These are phyloP conservation scores for Podocnemis expansa DNA, from an alignment of 2,113 vertebrate species.

Conservation along the genomic window DNA sequence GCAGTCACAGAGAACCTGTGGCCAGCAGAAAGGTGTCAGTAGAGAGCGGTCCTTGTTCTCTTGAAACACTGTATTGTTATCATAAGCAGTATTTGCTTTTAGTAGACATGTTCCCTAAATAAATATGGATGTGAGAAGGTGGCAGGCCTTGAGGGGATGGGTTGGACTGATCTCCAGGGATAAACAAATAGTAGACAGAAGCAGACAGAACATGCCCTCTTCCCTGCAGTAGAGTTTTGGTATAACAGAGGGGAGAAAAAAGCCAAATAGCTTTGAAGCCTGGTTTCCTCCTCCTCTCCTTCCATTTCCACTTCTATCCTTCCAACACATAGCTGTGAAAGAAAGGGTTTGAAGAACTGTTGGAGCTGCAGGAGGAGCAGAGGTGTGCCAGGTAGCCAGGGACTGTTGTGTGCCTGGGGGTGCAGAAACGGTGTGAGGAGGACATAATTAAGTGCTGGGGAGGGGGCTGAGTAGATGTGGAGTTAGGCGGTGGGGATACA, in stretches of 20 bases:
- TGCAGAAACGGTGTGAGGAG: background rate
- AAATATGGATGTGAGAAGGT: too few relatives aligned
- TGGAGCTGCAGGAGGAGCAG: too few relatives aligned
- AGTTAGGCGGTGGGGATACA: background rate
- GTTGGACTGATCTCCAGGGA: too few relatives aligned
- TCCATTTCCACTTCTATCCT: background rate
- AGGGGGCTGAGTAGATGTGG: background rate
- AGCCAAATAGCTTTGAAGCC: background rate
- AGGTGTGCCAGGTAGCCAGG: background rate
- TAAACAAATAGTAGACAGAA: too few relatives aligned
- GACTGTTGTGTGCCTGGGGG: background rate
- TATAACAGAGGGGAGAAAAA: background rate
- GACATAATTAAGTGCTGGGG: fast-evolving
- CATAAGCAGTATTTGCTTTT: too few relatives aligned
- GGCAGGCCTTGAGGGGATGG: too few relatives aligned
- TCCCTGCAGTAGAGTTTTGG: background rate
- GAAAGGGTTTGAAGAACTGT: too few relatives aligned
- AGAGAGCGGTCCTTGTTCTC: too few relatives aligned
- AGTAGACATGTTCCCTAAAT: too few relatives aligned
- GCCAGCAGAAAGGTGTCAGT: too few relatives aligned
- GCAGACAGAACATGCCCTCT: background rate
- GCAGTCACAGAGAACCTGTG: too few relatives aligned
- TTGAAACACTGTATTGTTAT: too few relatives aligned
- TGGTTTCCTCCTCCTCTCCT: background rate
- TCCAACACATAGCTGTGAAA: background rate